phyloP scores from a whole-genome alignment of 2,797 vertebrate species.

The Lycodopsis pacificus region DNA sequence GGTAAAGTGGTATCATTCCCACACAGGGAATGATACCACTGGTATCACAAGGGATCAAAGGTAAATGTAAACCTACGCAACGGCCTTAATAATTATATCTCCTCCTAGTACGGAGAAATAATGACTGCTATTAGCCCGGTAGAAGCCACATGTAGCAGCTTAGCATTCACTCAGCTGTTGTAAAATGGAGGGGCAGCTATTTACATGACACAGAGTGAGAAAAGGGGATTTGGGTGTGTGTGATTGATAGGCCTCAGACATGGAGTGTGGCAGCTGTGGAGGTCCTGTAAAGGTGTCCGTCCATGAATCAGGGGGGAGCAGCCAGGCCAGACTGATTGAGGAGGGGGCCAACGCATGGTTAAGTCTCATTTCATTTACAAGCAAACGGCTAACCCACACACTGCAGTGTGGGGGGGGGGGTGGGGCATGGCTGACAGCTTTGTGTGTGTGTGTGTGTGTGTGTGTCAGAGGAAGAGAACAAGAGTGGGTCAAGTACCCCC shows the following conservation, averaged over 20 bases:
- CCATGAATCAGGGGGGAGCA: constrained; percentile 78
- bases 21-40: too few species aligned
- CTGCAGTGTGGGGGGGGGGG: not conserved
- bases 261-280: constrained; percentile 66
- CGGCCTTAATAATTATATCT: not conserved
- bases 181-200: not conserved
- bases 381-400: constrained; percentile 26
- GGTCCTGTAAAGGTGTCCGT: constrained; percentile 72
- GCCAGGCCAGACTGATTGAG: constrained; percentile 74
- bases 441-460: constrained; percentile 17
- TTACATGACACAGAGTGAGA: constrained; percentile 10
- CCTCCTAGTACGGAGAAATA: not conserved
- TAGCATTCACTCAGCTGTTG: not conserved
- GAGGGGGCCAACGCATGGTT: constrained; percentile 78
- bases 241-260: constrained; percentile 72
- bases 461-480: not conserved
- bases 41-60: constrained; percentile 1
- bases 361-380: constrained; percentile 75
- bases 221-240: constrained; percentile 8
- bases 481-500: constrained; percentile 37
- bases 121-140: not conserved
- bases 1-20: too few species aligned
- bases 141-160: not conserved
- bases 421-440: not conserved
- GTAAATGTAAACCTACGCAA: not conserved